Conservation (phyloP, 1,140 invertebrate genomes). For the Caenorhabditis tropicalis region DNA sequence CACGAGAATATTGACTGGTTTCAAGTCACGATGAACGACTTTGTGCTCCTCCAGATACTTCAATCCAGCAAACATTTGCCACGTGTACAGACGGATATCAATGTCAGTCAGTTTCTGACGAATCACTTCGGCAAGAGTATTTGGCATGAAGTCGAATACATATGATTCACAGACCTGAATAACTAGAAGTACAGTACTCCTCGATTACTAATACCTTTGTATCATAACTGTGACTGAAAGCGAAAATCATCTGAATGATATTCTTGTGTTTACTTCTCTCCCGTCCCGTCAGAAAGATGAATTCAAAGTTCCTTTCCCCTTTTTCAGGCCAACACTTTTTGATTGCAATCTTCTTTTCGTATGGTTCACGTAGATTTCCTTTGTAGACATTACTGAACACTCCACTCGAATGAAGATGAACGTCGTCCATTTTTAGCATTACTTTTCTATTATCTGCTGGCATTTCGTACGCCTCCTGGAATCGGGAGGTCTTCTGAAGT, state of each 20-base stretch:
- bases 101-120: slow-evolving; percentile 44
- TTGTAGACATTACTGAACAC: slow-evolving; percentile 64
- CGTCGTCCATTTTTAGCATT: slow-evolving; percentile 57
- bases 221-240: slow-evolving; percentile 55
- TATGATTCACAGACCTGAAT: slow-evolving; percentile 61
- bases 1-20: slow-evolving; percentile 64
- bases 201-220: slow-evolving; percentile 45
- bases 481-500: too few species aligned
- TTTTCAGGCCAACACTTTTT: slow-evolving; percentile 64
- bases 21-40: slow-evolving; percentile 65
- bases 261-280: slow-evolving; percentile 58
- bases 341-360: slow-evolving; percentile 57
- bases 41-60: slow-evolving; percentile 54
- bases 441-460: slow-evolving; percentile 8
- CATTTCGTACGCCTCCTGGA: slow-evolving; percentile 45
- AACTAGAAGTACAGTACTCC: too few species aligned
- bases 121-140: slow-evolving; percentile 50
- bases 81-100: slow-evolving; percentile 63
- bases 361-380: background rate
- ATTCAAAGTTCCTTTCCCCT: slow-evolving; percentile 57
- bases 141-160: slow-evolving; percentile 64
- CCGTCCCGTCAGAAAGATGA: slow-evolving; percentile 54
- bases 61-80: slow-evolving; percentile 63
- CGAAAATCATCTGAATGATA: slow-evolving; percentile 62
- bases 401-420: slow-evolving; percentile 58